phyloP scores from a whole-genome alignment of 92 coral and sea anemone species.

The Plumapathes pennacea region DNA sequence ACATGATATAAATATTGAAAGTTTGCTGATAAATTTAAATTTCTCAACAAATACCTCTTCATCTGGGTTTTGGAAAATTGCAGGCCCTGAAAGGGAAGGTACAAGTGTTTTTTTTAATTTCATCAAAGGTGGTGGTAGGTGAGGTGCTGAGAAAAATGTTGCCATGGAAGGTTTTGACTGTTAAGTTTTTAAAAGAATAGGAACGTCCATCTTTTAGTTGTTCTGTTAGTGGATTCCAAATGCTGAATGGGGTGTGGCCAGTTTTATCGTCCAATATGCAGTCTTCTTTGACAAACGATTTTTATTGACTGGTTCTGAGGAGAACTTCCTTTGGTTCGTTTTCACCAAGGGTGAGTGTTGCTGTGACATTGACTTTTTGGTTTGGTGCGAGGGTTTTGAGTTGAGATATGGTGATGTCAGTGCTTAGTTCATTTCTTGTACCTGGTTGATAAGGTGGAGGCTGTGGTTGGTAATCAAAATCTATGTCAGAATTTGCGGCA shows the following conservation, averaged over 20 bases:
- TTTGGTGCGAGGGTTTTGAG: constrained; percentile 25
- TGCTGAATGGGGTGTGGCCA: constrained; percentile 43
- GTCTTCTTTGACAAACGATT: constrained; percentile 53
- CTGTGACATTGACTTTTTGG: constrained; percentile 58
- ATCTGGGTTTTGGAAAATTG: constrained; percentile 33
- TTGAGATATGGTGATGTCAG: not conserved
- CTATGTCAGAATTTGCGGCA: constrained; percentile 48
- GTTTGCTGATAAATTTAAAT: constrained; percentile 44
- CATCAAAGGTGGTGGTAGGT: constrained; percentile 30
- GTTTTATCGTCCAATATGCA: constrained; percentile 56
- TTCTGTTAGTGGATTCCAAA: constrained; percentile 45
- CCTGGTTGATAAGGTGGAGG: constrained; percentile 28
- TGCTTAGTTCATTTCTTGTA: too few relatives aligned
- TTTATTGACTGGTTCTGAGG: constrained; percentile 21
- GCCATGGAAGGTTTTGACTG: constrained; percentile 39
- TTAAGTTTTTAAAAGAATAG: constrained; percentile 39
- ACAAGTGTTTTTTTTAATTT: constrained; percentile 24
- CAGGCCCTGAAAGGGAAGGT: constrained; percentile 34
- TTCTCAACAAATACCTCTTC: constrained; percentile 21
- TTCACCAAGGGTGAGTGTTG: constrained; percentile 32
- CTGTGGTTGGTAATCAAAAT: constrained; percentile 19
- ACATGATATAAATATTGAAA: constrained; percentile 41
- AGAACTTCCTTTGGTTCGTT: constrained; percentile 39
- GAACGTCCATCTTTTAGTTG: constrained; percentile 26
- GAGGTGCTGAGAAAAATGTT: constrained; percentile 43